Evolutionary conservation across 2,797 vertebrate species (phyloP).

Genomic region (Spinibarbus caldwelli): DNA sequence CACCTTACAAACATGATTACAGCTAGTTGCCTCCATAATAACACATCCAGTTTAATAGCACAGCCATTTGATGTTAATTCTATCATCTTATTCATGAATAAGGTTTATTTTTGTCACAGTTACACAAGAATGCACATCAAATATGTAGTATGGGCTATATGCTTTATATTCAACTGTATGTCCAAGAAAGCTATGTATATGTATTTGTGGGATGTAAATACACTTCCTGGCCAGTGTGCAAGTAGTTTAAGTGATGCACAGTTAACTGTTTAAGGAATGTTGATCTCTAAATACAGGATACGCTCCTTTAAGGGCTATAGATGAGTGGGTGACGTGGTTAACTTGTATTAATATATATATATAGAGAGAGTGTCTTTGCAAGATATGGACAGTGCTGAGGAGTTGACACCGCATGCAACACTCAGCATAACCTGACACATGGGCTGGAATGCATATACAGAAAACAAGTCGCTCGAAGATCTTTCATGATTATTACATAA

Average conservation of each 20-base stretch:
- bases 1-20: background rate
- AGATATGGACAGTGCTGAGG: background rate
- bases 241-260: background rate
- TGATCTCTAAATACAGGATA: slow-evolving; percentile 18
- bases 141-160: background rate
- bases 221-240: background rate
- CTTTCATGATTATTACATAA: slow-evolving; percentile 11
- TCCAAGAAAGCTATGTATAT: background rate
- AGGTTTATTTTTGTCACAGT: background rate
- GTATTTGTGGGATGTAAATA: background rate
- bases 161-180: too few relatives aligned
- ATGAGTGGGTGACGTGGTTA: background rate
- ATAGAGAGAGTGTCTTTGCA: background rate
- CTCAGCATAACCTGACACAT: slow-evolving; percentile 37
- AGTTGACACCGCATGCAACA: slow-evolving; percentile 32
- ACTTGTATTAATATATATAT: slow-evolving; percentile 8
- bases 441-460: background rate
- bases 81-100: background rate
- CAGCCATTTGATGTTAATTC: background rate
- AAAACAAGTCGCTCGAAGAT: background rate
- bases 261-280: background rate
- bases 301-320: slow-evolving; percentile 2
- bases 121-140: background rate
- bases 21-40: background rate
- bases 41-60: background rate